These are phyloP conservation scores for Eulithis testata DNA, from an alignment of 2,888 invertebrate genomes.

Conservation along the genomic window DNA sequence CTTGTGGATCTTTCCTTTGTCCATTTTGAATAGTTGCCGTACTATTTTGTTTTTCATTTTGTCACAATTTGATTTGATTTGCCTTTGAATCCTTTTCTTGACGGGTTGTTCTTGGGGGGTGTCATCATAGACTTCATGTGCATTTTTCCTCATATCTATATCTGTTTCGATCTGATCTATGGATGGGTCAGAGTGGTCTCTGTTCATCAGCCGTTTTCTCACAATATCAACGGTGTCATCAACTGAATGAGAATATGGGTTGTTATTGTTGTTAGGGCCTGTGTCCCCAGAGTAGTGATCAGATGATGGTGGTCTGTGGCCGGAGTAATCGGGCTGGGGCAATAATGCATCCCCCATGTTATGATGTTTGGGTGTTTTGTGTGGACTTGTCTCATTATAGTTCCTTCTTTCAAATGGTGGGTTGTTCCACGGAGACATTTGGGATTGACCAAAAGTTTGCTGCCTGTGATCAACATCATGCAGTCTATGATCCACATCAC, in stretches of 20 bases:
- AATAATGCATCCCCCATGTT: conserved; percentile 49
- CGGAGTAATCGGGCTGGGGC: conserved; percentile 59
- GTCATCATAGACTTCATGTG: conserved; percentile 38
- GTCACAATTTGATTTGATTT: conserved; percentile 67
- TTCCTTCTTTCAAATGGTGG: conserved; percentile 47
- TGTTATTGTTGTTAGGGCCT: conserved; percentile 66
- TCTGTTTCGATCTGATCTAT: conserved; percentile 46
- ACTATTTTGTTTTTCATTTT: conserved; percentile 80
- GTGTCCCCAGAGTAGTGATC: conserved; percentile 72
- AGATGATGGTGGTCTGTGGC: conserved; percentile 77
- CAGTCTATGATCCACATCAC: conserved; percentile 54
- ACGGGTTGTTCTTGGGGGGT: conserved; percentile 57
- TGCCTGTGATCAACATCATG: conserved; percentile 68
- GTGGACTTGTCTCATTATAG: conserved; percentile 53
- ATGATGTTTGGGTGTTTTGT: conserved; percentile 50
- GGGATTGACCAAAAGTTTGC: conserved; percentile 45
- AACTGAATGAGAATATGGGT: conserved; percentile 70
- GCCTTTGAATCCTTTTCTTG: conserved; percentile 59
- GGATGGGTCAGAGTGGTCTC: conserved; percentile 56
- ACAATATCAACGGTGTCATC: conserved; percentile 79
- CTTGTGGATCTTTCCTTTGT: conserved; percentile 78
- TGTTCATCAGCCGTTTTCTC: conserved; percentile 65
- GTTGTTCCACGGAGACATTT: conserved; percentile 55
- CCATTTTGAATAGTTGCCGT: conserved; percentile 80
- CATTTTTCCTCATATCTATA: conserved; percentile 43